Evolutionary conservation across 2,797 vertebrate species (phyloP), one percentile per base, ranked within the genome.

Genomic region (Danio kyathit): DNA sequence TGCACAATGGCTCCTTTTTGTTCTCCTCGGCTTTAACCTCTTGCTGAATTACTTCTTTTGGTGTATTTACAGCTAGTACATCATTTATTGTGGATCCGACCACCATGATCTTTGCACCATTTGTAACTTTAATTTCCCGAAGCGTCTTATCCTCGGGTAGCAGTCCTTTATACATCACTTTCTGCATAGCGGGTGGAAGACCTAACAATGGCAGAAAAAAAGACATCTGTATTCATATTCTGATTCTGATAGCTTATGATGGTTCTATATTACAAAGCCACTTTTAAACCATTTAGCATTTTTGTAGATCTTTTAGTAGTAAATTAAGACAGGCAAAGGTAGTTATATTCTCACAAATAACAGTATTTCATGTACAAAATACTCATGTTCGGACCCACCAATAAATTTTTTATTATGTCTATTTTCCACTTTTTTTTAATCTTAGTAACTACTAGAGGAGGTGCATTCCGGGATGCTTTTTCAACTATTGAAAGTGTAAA

Each of bases 101-200:
- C 16, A 99, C 98, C 98, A 99, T 99, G 86, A 99, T 97, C 91
- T 99, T 99, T 10, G 98, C 96, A 83, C 98, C 97, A 0, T 96
- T 99, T 43, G 96, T 97, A 29, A 99, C 93, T 94, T 96, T 99
- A 83, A 99, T 99, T 91, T 99, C 97, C 72, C 98, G 93, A 89
- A 99, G 90, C 0, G 96, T 99, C 91, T 99, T 99, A 86, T 99
- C 98, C 90, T 99, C 98, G 0, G 97, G 97, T 54, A 99, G 95
- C 16, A 99, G 91, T 66, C 98, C 98, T 93, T 99, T 99, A 91
- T 98, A 99, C 98, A 99, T 99, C 70, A 99, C 98, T 90, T 99
- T 99, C 92, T 99, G 98, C 98, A 99, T 99, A 84, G 98, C 96
- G 1, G 98, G 97, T 5, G 98, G 97, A 89, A 99, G 97, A 95